phyloP scores from a whole-genome alignment of 2,797 vertebrate genomes.

The Cyclura pinguis region DNA sequence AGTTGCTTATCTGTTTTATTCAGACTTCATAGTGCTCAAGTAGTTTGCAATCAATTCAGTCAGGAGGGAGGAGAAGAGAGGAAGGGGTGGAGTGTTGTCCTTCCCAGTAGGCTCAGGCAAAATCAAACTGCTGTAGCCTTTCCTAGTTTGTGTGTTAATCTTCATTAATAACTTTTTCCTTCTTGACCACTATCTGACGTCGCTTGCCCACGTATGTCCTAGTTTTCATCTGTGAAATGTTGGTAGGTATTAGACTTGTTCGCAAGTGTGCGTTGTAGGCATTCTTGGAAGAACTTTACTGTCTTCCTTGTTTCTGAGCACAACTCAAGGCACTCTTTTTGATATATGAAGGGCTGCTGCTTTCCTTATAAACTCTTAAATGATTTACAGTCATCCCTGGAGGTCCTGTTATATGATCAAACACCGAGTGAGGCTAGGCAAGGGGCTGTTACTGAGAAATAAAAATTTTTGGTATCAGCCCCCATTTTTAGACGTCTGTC shows the following conservation, averaged over 20 bases:
- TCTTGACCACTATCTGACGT: no score
- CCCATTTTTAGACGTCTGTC: no score
- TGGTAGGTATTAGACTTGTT: no score
- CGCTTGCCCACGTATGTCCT: no score
- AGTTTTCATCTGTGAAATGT: no score
- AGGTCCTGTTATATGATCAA: not conserved
- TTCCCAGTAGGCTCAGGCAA: no score
- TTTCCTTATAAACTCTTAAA: not conserved
- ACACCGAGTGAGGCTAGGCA: not conserved
- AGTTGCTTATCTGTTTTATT: not conserved
- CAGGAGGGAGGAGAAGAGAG: no score
- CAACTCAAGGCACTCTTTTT: not conserved
- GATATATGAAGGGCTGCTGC: not conserved
- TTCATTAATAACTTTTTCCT: no score
- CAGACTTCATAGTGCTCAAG: not conserved
- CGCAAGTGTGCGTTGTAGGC: not conserved
- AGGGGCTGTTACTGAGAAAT: not conserved
- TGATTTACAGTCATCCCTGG: not conserved
- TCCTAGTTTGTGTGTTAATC: no score
- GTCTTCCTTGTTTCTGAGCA: not conserved
- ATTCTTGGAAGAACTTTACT: not conserved
- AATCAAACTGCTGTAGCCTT: no score
- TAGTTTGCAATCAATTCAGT: no score
- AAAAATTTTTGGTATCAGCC: not conserved
- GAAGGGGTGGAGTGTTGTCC: no score